These are phyloP conservation scores for Alligator mississippiensis DNA, from an alignment of 2,113 vertebrate genomes.

Conservation along the genomic window DNA sequence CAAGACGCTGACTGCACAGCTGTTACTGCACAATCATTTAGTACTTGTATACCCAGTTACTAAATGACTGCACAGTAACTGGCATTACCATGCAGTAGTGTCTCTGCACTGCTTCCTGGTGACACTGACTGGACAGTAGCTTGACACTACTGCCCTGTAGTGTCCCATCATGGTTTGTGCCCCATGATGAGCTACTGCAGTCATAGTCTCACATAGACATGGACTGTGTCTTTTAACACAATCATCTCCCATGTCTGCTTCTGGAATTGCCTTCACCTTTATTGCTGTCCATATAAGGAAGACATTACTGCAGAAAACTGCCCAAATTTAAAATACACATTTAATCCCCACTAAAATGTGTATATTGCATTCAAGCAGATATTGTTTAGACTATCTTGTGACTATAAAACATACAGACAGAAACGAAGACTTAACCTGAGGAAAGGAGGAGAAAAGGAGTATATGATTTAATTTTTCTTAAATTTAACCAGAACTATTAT, in stretches of 20 bases:
- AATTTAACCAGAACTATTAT: conserved; percentile 24
- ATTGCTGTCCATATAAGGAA: conserved; percentile 34
- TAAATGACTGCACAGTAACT: no score
- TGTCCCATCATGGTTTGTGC: no score
- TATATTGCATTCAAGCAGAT: conserved; percentile 70
- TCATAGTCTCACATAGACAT: not conserved
- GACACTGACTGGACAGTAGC: no score
- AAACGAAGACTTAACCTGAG: conserved; percentile 43
- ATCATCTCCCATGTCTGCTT: conserved; percentile 44
- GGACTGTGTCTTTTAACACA: conserved; percentile 54
- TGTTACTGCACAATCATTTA: no score
- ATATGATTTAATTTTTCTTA: conserved; percentile 25
- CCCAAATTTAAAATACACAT: conserved; percentile 70
- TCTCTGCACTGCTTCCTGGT: no score
- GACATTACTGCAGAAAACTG: conserved; percentile 55
- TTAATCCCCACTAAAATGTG: conserved; percentile 71
- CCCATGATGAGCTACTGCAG: no score
- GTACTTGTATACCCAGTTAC: no score
- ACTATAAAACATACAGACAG: conserved; percentile 45
- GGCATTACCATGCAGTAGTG: no score
- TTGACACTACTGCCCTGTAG: no score
- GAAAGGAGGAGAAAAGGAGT: not conserved
- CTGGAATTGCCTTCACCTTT: conserved; percentile 64
- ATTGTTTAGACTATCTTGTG: conserved; percentile 47
- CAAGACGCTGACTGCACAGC: no score